phyloP scores from a whole-genome alignment of 2,888 invertebrate species.

The Tipula lateralis region DNA sequence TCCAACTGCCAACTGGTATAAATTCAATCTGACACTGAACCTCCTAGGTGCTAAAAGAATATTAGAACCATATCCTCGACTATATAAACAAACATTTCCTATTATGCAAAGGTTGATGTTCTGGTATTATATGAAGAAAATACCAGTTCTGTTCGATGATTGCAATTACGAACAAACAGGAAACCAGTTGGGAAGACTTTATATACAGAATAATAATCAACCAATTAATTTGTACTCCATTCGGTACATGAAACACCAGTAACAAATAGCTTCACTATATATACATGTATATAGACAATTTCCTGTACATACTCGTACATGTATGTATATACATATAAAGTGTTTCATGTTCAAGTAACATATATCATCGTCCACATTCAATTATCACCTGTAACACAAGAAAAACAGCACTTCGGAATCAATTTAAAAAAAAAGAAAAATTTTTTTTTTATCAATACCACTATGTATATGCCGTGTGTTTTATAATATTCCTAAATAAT shows the following conservation, averaged over 20 bases:
- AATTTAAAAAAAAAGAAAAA: not conserved
- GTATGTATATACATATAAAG: not conserved
- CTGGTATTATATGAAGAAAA: no score
- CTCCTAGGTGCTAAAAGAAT: no score
- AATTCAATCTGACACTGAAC: no score
- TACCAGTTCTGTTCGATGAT: not conserved
- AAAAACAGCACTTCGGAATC: not conserved
- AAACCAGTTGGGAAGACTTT: not conserved
- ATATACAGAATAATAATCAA: not conserved
- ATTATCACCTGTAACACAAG: conserved; percentile 11
- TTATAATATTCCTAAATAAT: not conserved
- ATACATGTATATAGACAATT: not conserved
- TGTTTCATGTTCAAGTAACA: not conserved
- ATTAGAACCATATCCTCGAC: no score
- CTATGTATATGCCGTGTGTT: not conserved
- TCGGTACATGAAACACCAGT: not conserved
- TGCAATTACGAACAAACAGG: not conserved
- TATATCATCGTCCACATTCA: not conserved
- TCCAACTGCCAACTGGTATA: no score
- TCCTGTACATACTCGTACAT: not conserved
- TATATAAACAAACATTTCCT: no score
- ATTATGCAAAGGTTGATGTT: no score
- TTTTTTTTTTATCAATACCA: not conserved
- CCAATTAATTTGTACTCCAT: not conserved
- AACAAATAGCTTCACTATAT: not conserved